These are phyloP conservation scores for Mesochorus sp. DNA, from an alignment of 2,888 invertebrate species.

Conservation along the genomic window DNA sequence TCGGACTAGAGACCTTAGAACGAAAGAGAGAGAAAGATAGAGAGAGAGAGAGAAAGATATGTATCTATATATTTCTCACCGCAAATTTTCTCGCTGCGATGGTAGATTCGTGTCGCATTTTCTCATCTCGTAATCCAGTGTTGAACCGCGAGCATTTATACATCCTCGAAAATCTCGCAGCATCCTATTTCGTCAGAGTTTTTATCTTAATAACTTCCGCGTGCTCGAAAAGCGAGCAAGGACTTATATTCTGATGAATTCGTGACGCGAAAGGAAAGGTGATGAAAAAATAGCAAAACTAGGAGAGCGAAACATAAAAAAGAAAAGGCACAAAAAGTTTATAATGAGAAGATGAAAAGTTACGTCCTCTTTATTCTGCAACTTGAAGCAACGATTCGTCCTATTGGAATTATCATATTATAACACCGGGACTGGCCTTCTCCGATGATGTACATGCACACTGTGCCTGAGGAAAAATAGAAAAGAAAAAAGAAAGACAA, in stretches of 20 bases:
- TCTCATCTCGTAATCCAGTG: conserved; percentile 27
- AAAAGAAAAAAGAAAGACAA: not conserved
- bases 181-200: conserved; percentile 17
- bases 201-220: conserved; percentile 45
- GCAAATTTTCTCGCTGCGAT: not conserved
- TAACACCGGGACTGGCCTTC: not conserved
- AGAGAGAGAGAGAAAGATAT: not conserved
- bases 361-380: not conserved
- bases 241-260: conserved; percentile 13
- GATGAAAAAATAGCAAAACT: conserved; percentile 3
- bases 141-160: conserved; percentile 16
- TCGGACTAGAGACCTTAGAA: not conserved
- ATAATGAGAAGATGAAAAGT: not conserved
- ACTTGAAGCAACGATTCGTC: conserved; percentile 7
- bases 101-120: conserved; percentile 26
- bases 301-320: not conserved
- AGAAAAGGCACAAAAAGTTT: not conserved
- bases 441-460: not conserved
- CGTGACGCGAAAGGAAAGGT: not conserved
- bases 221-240: conserved; percentile 2
- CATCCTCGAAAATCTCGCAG: conserved; percentile 8
- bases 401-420: conserved; percentile 11
- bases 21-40: not conserved
- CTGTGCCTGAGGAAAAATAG: not conserved
- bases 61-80: not conserved